Conservation (phyloP, 92 coral and sea anemone species). For the Umimayanthus kanabou region DNA sequence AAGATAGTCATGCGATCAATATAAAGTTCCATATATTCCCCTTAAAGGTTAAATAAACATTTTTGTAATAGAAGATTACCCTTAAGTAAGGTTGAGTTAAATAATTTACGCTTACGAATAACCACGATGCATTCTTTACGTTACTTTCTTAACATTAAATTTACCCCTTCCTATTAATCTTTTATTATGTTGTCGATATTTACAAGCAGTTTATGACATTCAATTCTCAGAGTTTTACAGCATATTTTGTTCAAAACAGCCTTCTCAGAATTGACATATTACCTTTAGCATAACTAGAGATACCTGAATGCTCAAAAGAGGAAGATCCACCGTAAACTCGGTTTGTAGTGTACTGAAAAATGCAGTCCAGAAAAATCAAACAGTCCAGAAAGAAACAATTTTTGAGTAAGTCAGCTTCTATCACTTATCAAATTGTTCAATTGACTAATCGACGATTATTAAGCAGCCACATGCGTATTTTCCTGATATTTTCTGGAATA, state of each 20-base stretch:
- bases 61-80: background rate
- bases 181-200: conserved; percentile 22
- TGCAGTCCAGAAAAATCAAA: too few species aligned
- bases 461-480: too few species aligned
- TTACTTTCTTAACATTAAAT: background rate
- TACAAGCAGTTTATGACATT: conserved; percentile 30
- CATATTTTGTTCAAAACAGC: background rate
- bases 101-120: background rate
- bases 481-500: too few species aligned
- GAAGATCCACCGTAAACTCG: conserved; percentile 8
- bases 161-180: background rate
- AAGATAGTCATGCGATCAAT: background rate
- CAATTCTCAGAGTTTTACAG: conserved; percentile 18
- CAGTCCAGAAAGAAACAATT: too few species aligned
- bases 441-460: background rate
- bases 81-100: conserved; percentile 1
- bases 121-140: background rate
- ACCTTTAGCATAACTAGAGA: background rate
- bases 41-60: background rate
- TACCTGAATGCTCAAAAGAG: conserved; percentile 22
- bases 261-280: background rate
- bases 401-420: too few species aligned
- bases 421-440: too few species aligned
- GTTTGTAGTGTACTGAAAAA: too few species aligned
- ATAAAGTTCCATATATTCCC: background rate